Conservation (phyloP, 2,888 invertebrate species). For the Rotaria sp. region DNA sequence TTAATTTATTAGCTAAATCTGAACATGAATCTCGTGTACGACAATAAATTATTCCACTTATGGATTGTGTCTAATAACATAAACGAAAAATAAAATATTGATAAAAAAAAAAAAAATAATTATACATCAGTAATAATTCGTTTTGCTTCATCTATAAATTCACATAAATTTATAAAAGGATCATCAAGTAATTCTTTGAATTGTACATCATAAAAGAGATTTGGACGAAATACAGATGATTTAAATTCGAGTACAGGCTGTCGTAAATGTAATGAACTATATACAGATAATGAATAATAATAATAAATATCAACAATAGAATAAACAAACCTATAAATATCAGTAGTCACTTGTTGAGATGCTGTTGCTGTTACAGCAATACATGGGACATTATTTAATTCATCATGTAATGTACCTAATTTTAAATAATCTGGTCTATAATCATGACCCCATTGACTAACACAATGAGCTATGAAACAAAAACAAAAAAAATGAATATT, state of each 20-base stretch:
- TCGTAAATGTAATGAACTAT: constrained; percentile 32
- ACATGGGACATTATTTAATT: constrained; percentile 68
- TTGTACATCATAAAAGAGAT: constrained; percentile 86
- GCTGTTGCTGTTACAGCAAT: constrained; percentile 94
- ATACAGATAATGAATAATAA: not conserved
- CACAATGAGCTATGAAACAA: constrained; percentile 57
- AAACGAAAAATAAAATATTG: not conserved
- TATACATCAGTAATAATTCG: not conserved
- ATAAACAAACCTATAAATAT: constrained; percentile 34
- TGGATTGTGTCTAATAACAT: constrained; percentile 45
- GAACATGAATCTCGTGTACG: constrained; percentile 83
- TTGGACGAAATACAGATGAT: constrained; percentile 70
- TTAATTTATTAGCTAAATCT: constrained; percentile 70
- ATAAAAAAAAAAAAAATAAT: not conserved
- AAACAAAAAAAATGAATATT: not conserved
- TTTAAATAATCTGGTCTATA: constrained; percentile 84
- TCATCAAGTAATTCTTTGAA: constrained; percentile 75
- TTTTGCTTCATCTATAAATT: constrained; percentile 45
- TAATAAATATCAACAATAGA: not conserved
- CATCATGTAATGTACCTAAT: constrained; percentile 65
- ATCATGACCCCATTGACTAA: constrained; percentile 98
- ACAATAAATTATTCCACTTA: constrained; percentile 86
- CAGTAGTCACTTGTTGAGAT: constrained; percentile 50
- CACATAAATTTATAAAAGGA: constrained; percentile 69
- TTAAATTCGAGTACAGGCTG: constrained; percentile 51